Percentiles rank a stretch among this genome's conserved stretches.
Evolutionary conservation across 2,888 invertebrate species (phyloP).

Genomic region (Dryomyza anilis): DNA sequence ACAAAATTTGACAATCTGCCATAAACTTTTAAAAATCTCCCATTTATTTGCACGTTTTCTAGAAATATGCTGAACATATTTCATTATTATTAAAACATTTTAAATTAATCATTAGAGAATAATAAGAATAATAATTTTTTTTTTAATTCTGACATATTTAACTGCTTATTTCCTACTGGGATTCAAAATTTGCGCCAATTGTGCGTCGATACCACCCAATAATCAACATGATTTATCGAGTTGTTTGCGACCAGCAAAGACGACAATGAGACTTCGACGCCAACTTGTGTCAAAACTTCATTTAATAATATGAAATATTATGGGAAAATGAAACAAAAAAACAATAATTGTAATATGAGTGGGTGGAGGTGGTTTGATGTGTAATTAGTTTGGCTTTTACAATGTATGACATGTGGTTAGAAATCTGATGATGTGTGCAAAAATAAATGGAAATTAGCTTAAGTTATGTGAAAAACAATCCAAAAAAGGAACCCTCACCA

Average conservation of each 20-base stretch:
- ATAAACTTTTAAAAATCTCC: too few species aligned
- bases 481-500: neutral
- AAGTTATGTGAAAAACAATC: neutral
- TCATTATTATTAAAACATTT: too few species aligned
- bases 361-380: neutral
- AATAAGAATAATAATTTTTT: too few species aligned
- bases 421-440: neutral
- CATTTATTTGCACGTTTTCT: too few species aligned
- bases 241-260: neutral
- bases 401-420: too few species aligned
- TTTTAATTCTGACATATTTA: too few species aligned
- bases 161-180: too few species aligned
- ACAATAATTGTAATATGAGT: neutral
- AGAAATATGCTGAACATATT: too few species aligned
- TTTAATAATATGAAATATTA: neutral
- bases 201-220: neutral
- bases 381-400: neutral
- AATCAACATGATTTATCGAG: conserved; percentile 1
- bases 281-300: neutral
- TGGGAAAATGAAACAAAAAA: neutral
- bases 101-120: too few species aligned
- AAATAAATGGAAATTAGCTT: neutral
- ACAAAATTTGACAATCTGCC: too few species aligned
- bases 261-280: neutral
- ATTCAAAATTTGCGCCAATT: too few species aligned